Conservation (phyloP, 2,113 vertebrate genomes). For the Plotosus lineatus region DNA sequence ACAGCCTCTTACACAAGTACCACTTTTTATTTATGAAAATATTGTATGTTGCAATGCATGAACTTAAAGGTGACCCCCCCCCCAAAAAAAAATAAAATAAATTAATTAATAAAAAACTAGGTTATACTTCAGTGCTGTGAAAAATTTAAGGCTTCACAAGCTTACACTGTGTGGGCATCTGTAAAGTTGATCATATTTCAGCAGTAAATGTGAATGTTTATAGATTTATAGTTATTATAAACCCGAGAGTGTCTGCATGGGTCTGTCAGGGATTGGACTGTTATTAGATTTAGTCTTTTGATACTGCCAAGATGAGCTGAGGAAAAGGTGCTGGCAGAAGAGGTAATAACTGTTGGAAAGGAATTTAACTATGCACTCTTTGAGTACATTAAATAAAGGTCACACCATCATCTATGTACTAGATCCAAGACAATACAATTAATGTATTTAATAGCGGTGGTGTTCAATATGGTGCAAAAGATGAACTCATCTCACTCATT, state of each 20-base stretch:
- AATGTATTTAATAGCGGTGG: not conserved
- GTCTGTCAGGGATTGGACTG: slow-evolving; percentile 21
- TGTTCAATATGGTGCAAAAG: not conserved
- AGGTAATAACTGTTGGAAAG: slow-evolving; percentile 9
- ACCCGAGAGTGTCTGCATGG: slow-evolving; percentile 28
- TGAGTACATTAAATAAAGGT: slow-evolving; percentile 26
- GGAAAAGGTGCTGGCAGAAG: not conserved
- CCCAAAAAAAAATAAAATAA: too few species aligned
- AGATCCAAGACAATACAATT: not conserved
- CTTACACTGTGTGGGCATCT: slow-evolving; percentile 17
- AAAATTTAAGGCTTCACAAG: slow-evolving; percentile 7
- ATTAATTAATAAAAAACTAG: too few species aligned
- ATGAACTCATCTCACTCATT: not conserved
- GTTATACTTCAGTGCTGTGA: not conserved
- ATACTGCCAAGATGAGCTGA: slow-evolving; percentile 11
- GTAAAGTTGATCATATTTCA: slow-evolving; percentile 29
- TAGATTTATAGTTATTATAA: slow-evolving; percentile 40
- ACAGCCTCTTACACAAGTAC: not conserved
- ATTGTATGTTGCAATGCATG: not conserved
- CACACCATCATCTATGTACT: not conserved
- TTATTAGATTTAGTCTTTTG: slow-evolving; percentile 34
- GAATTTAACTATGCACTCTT: not conserved
- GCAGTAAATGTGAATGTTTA: slow-evolving; percentile 31
- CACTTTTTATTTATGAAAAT: not conserved
- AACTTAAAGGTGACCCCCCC: slow-evolving; percentile 1